Evolutionary conservation across 1,140 invertebrate genomes (phyloP).

Genomic region (Ylistrum balloti): DNA sequence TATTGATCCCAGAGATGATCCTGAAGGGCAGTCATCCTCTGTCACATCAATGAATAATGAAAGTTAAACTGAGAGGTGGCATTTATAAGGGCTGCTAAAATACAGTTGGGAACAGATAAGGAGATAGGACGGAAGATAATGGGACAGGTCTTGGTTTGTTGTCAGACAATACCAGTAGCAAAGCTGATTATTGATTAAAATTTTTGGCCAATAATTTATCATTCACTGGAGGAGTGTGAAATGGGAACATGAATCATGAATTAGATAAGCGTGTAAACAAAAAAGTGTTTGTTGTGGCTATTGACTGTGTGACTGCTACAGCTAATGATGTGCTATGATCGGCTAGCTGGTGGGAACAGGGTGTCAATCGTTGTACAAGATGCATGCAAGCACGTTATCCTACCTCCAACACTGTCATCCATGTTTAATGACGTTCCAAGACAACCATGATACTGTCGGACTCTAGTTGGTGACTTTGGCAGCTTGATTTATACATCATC

Average conservation of each 20-base stretch:
- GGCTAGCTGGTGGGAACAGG: background rate
- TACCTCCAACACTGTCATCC: background rate
- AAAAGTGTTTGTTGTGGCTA: background rate
- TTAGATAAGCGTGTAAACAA: conserved; percentile 39
- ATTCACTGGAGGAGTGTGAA: background rate
- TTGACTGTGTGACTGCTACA: background rate
- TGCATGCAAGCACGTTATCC: conserved; percentile 26
- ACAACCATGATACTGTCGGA: background rate
- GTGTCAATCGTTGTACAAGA: background rate
- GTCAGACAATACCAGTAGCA: conserved; percentile 15
- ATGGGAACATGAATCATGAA: conserved; percentile 35
- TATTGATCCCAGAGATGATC: background rate
- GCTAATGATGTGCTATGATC: background rate
- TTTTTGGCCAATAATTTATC: background rate
- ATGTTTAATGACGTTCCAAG: conserved; percentile 14
- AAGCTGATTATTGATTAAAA: background rate
- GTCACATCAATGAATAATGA: background rate
- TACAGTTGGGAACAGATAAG: background rate
- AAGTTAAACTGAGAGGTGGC: background rate
- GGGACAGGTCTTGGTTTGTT: background rate
- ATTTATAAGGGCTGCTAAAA: background rate
- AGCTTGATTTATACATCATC: background rate
- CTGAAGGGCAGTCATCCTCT: background rate
- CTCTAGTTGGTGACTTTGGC: background rate
- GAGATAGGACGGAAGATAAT: background rate